Conservation (phyloP, 2,113 vertebrate genomes). For the Lamprotornis superbus region DNA sequence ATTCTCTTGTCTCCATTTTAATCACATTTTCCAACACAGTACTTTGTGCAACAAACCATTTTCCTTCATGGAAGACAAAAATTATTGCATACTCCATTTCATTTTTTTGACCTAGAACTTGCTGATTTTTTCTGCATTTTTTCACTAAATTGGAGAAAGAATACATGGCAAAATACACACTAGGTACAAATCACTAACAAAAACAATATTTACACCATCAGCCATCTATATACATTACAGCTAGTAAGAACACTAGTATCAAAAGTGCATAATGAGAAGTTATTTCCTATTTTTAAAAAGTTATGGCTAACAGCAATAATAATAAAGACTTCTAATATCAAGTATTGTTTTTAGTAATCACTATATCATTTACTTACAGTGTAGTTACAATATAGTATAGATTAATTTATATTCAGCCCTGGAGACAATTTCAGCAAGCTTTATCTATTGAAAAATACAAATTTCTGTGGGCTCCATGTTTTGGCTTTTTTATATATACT, state of each 20-base stretch:
- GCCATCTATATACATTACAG: neutral
- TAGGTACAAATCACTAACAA: neutral
- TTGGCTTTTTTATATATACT: neutral
- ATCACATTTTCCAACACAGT: slow-evolving; percentile 30
- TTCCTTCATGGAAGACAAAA: slow-evolving; percentile 5
- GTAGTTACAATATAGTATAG: neutral
- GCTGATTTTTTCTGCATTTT: neutral
- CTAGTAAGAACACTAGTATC: neutral
- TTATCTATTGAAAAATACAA: neutral
- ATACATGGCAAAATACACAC: neutral
- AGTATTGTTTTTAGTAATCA: neutral
- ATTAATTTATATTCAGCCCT: neutral
- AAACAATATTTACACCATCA: neutral
- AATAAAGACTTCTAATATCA: neutral
- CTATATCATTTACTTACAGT: neutral
- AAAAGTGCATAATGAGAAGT: neutral
- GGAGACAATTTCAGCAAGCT: neutral
- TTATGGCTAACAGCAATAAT: neutral
- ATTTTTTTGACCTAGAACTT: neutral
- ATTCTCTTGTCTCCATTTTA: slow-evolving; percentile 22
- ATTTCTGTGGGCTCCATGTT: neutral
- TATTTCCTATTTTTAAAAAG: neutral
- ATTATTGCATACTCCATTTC: neutral
- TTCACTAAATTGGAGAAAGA: neutral
- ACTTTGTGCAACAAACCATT: neutral